Conservation (phyloP, 2,113 vertebrate genomes). For the Romanogobio albipinnatus region DNA sequence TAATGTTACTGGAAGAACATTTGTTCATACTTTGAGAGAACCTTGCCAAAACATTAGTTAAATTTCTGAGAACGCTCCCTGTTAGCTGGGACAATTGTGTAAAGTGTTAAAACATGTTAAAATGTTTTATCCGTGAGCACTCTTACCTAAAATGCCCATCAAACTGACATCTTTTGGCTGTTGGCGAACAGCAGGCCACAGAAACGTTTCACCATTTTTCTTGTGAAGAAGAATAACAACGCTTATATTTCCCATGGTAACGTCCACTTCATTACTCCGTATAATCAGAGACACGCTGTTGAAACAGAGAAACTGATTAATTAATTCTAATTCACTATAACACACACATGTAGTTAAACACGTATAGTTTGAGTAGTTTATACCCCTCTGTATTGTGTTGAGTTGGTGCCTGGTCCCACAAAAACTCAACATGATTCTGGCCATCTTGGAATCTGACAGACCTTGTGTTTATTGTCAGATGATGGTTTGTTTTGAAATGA, state of each 20-base stretch:
- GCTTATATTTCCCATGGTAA: constrained; percentile 54
- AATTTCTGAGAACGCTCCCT: no score
- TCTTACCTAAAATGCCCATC: constrained; percentile 65
- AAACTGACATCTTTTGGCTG: constrained; percentile 14
- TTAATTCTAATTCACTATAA: not conserved
- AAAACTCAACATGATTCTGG: not conserved
- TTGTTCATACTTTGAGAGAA: no score
- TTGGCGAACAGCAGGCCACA: constrained; percentile 70
- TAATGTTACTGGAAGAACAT: no score
- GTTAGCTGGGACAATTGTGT: no score
- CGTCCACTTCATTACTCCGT: constrained; percentile 58
- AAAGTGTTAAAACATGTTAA: not conserved
- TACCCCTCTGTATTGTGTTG: constrained; percentile 34
- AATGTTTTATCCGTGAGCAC: not conserved
- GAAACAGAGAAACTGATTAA: not conserved
- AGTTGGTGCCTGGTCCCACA: not conserved
- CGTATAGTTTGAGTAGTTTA: not conserved
- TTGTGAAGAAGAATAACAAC: constrained; percentile 65
- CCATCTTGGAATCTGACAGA: constrained; percentile 44
- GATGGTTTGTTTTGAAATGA: constrained; percentile 35
- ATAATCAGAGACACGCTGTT: constrained; percentile 59
- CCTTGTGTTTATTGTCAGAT: constrained; percentile 47
- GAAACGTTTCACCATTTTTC: constrained; percentile 24
- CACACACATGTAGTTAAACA: not conserved
- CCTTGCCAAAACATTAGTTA: no score